Evolutionary conservation across 2,888 invertebrate species (phyloP).

Genomic region (Brachycybe producta): DNA sequence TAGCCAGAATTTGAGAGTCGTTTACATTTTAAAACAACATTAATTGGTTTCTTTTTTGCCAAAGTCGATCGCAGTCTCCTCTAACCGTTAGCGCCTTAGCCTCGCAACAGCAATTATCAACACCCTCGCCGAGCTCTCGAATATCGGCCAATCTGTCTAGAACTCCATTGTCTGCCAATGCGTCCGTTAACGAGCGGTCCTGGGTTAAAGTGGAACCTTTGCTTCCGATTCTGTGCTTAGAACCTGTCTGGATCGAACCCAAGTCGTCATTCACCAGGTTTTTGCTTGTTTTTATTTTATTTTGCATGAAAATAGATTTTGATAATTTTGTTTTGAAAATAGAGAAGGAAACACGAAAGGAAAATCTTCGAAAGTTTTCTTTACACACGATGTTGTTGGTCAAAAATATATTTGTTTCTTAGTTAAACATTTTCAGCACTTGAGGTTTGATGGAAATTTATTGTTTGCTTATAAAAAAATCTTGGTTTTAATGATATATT

Average conservation of each 20-base stretch:
- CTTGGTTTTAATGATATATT: conserved; percentile 2
- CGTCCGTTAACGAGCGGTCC: conserved; percentile 27
- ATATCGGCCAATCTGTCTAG: conserved; percentile 21
- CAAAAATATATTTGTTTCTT: conserved; percentile 72
- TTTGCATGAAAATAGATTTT: background rate
- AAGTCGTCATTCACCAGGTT: conserved; percentile 21
- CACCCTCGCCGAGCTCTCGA: conserved; percentile 26
- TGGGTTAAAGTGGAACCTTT: conserved; percentile 45
- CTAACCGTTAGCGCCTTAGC: too few relatives aligned
- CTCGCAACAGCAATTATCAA: too few relatives aligned
- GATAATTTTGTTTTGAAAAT: conserved; percentile 27
- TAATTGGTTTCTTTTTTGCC: conserved; percentile 13
- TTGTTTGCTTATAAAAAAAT: conserved; percentile 1
- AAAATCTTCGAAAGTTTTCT: conserved; percentile 57
- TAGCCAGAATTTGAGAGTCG: too few relatives aligned
- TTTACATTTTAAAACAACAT: too few relatives aligned
- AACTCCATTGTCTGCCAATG: conserved; percentile 22
- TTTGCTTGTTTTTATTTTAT: background rate
- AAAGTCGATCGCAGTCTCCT: conserved; percentile 42
- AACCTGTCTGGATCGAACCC: conserved; percentile 74
- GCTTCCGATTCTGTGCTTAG: conserved; percentile 73
- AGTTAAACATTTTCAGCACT: conserved; percentile 47
- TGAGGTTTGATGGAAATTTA: conserved; percentile 38
- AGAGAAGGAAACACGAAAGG: conserved; percentile 24
- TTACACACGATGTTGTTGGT: conserved; percentile 72